A percentile compares a stretch with the other conserved stretches of the same genome.
Evolutionary conservation across 2,888 invertebrate genomes (phyloP).

Genomic region (Euphydryas editha): DNA sequence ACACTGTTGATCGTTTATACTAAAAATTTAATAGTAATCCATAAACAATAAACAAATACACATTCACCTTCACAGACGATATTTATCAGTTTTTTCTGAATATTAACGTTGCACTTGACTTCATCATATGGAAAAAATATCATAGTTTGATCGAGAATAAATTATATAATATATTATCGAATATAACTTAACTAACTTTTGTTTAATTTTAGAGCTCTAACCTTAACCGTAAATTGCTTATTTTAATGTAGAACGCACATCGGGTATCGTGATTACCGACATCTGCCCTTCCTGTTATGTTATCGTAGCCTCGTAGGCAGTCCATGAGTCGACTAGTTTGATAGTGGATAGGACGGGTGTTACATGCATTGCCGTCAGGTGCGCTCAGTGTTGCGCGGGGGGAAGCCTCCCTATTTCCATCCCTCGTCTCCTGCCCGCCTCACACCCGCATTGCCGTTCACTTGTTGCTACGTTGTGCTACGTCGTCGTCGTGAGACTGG

Average conservation of each 20-base stretch:
- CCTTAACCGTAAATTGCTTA: neutral
- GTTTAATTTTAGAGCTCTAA: neutral
- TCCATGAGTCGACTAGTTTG: constrained; percentile 45
- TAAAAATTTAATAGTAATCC: neutral
- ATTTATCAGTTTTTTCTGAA: constrained; percentile 4
- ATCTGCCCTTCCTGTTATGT: constrained; percentile 69
- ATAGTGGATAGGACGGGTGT: constrained; percentile 56
- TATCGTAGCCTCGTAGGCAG: constrained; percentile 46
- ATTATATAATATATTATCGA: neutral
- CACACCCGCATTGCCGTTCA: constrained; percentile 74
- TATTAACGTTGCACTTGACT: too few species aligned
- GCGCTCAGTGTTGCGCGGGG: constrained; percentile 60
- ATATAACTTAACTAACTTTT: neutral
- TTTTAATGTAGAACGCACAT: constrained; percentile 2
- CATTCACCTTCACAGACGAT: neutral
- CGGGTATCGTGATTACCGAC: constrained; percentile 60
- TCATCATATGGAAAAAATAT: neutral
- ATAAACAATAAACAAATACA: neutral
- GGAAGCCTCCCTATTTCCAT: constrained; percentile 53
- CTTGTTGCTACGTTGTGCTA: constrained; percentile 80
- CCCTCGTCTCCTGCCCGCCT: constrained; percentile 52
- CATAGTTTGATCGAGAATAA: neutral
- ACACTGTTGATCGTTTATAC: neutral
- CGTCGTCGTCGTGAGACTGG: constrained; percentile 66
- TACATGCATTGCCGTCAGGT: constrained; percentile 68